phyloP scores from a whole-genome alignment of 1,140 invertebrate genomes.

The Habropoda laboriosa region DNA sequence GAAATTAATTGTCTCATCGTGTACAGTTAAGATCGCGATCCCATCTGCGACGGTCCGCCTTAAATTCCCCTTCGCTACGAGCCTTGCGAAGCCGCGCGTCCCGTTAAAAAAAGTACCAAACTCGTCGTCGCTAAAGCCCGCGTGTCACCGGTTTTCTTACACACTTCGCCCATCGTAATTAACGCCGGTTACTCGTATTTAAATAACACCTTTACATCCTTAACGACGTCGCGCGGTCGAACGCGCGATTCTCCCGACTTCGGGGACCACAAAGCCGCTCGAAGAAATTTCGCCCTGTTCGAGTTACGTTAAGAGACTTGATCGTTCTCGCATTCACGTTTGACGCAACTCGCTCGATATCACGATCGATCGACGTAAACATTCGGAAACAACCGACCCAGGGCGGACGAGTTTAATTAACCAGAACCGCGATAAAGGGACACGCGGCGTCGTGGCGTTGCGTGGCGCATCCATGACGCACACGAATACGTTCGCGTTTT shows the following conservation, averaged over 20 bases:
- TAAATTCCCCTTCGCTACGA: constrained; percentile 21
- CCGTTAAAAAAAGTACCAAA: constrained; percentile 32
- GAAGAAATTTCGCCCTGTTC: not conserved
- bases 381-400: constrained; percentile 17
- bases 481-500: constrained; percentile 48
- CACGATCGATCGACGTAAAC: constrained; percentile 42
- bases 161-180: constrained; percentile 28
- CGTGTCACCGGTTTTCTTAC: constrained; percentile 12
- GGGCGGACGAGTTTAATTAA: constrained; percentile 52
- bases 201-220: constrained; percentile 37
- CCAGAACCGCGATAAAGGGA: constrained; percentile 3
- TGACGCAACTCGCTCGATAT: constrained; percentile 34
- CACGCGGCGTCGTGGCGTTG: not conserved
- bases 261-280: too few species aligned
- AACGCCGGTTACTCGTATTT: constrained; percentile 30
- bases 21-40: constrained; percentile 4
- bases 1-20: constrained; percentile 22
- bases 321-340: constrained; percentile 24
- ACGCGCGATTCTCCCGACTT: not conserved
- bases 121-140: not conserved
- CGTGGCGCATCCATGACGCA: constrained; percentile 11
- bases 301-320: not conserved
- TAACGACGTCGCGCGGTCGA: constrained; percentile 12
- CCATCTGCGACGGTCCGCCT: not conserved
- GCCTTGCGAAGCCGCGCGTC: not conserved